Base-by-base conservation (phyloP, 1,140 invertebrate species). In the Drosophila virilis region DNA sequence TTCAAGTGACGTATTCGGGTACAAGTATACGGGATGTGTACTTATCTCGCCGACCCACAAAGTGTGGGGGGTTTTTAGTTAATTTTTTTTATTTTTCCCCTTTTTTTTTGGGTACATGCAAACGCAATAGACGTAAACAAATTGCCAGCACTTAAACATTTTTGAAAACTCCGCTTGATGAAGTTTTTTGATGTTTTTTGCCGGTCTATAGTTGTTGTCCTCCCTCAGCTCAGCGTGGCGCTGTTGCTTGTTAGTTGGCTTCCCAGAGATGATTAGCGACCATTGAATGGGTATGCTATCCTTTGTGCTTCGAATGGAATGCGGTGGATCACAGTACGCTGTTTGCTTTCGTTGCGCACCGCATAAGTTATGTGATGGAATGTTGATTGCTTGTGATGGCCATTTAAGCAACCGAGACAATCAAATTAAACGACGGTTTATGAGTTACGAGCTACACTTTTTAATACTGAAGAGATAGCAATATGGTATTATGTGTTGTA, bases 61-160 rank as follows among this genome's bases (percentile, higher is more conserved):
- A 50, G 22, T n/a, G 54, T 45, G 50, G 17, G 5, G 37, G 42
- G 8, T 46, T 60, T 57, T n/a, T 57, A 57, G 40, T 57, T 43
- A 28, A 32, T 35, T 65, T 17, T 17, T 22, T 38, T 9, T 43
- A 68, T 74, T 42, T 62, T 38, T 54, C 13, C n/a, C 9, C 12
- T 57, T 66, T 55, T 62, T 35, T 9, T 50, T 70, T 43, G 22
- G 22, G 22, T 28, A 28, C 17, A 57, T 62, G 58, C 64, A 59
- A 78, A 83, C 62, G 80, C 58, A 83, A 78, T 78, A 78, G 80
- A 82, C 80, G 75, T 75, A 82, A 82, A 82, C 80, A 82, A 82
- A 82, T 82, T 82, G 80, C 79, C 67, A 80, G 75, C 80, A 82
- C 80, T 82, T 82, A 82, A 83, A 78, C 80, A 83, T 83, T 82